Conservation (phyloP, 23 tunicate genomes). For the Phallusia fumigata region DNA sequence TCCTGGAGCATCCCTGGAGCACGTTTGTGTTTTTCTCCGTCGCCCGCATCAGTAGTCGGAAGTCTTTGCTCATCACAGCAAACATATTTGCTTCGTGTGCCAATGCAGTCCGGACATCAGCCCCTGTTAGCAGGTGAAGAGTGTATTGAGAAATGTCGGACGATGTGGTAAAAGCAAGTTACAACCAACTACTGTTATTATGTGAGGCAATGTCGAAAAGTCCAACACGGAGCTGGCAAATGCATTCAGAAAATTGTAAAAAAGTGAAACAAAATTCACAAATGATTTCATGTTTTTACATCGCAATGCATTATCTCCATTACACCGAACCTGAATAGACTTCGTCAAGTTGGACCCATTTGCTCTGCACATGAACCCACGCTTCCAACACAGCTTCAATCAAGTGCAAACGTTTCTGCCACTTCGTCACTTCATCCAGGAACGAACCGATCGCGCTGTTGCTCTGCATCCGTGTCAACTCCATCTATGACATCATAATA, state of each 20-base stretch:
- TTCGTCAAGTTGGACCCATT: constrained; percentile 94
- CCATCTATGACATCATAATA: constrained; percentile 45
- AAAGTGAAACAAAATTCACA: too few relatives aligned
- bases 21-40: constrained; percentile 95
- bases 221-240: too few relatives aligned
- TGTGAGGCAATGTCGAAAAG: too few relatives aligned
- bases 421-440: constrained; percentile 93
- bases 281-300: too few relatives aligned
- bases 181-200: too few relatives aligned
- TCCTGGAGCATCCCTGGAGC: constrained; percentile 88
- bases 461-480: constrained; percentile 80
- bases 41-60: constrained; percentile 80
- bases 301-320: too few relatives aligned
- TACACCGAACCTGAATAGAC: constrained; percentile 70
- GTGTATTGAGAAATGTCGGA: too few relatives aligned
- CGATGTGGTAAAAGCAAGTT: too few relatives aligned
- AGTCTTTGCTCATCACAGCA: constrained; percentile 96
- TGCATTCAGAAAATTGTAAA: too few relatives aligned
- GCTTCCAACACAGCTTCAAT: constrained; percentile 85
- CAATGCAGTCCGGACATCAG: constrained; percentile 85
- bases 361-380: constrained; percentile 81
- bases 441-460: constrained; percentile 91
- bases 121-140: constrained; percentile 29
- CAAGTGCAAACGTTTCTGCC: constrained; percentile 89
- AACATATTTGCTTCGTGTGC: constrained; percentile 96